Evolutionary conservation across 1,140 invertebrate genomes (phyloP), one percentile per base, ranked within the genome.

Genomic region (Battus philenor): DNA sequence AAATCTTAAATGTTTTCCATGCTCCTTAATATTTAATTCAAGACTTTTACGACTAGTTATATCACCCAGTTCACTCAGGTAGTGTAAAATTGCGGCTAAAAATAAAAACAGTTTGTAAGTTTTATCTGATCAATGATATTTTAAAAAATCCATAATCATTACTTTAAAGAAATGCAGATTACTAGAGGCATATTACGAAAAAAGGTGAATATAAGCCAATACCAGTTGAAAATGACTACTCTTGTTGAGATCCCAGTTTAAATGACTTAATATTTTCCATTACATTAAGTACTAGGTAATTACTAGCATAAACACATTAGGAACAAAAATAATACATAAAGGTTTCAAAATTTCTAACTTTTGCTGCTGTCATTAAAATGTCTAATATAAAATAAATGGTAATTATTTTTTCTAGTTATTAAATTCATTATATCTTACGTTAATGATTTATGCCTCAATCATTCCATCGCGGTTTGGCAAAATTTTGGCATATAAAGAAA

Each of bases 201-300:
- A n/a, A 36, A 34, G n/a, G 4, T 16, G 9, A 36, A 20, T n/a
- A 11, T 36, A 3, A 20, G 18, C 24, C 34, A 16, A 34, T 45
- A 26, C 44, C 44, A 41, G 34, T 46, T 45, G 34, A 45, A 52
- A 41, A 57, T 67, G 61, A 65, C 60, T 68, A 54, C 54, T 63
- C 59, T 54, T 53, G 22, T 41, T 73, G 72, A 73, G 68, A 73
- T 76, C 69, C 45, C 60, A 56, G 60, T 65, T 60, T 15, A 51
- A 44, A 47, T 64, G 58, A 72, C 58, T 68, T 56, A 10, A 50
- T 49, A 49, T 12, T 46, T 27, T 33, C 31, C 45, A 15, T 47
- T 27, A 24, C 39, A 51, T 54, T 44, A 41, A 54, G 41, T 47
- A 54, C 31, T 44, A 48, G 44, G 29, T 41, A 41, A 41, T 15